Conservation (phyloP, 2,888 invertebrate genomes). For the Fragum whitleyi region DNA sequence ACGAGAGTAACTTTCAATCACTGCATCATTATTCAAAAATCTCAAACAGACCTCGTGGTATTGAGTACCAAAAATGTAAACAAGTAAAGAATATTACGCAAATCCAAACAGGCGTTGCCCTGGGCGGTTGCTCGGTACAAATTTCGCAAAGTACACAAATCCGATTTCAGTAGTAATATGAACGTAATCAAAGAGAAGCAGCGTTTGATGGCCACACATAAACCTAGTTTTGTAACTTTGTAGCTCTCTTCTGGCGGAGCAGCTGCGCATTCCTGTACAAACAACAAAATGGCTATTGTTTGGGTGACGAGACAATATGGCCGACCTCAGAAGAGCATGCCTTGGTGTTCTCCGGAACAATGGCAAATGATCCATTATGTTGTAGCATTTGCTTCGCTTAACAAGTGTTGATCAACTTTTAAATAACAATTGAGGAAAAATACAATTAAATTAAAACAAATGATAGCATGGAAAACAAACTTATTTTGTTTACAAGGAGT, state of each 20-base stretch:
- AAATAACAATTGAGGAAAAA: no score
- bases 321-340: neutral
- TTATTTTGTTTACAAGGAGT: no score
- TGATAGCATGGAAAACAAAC: no score
- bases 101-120: neutral
- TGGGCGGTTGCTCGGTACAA: neutral
- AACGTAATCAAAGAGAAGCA: neutral
- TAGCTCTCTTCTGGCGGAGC: neutral
- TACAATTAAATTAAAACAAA: no score
- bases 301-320: neutral
- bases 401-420: no score
- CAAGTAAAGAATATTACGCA: neutral
- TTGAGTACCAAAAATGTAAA: no score
- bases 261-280: conserved; percentile 1
- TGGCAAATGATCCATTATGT: no score
- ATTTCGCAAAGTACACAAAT: neutral
- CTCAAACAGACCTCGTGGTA: no score
- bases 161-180: neutral
- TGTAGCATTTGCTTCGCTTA: no score
- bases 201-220: neutral
- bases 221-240: conserved; percentile 1
- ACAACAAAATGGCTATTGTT: neutral
- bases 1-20: no score
- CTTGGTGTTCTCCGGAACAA: no score
- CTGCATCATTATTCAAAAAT: no score